Conservation (phyloP, 1,140 invertebrate species). For the Drosophila pectinifera region DNA sequence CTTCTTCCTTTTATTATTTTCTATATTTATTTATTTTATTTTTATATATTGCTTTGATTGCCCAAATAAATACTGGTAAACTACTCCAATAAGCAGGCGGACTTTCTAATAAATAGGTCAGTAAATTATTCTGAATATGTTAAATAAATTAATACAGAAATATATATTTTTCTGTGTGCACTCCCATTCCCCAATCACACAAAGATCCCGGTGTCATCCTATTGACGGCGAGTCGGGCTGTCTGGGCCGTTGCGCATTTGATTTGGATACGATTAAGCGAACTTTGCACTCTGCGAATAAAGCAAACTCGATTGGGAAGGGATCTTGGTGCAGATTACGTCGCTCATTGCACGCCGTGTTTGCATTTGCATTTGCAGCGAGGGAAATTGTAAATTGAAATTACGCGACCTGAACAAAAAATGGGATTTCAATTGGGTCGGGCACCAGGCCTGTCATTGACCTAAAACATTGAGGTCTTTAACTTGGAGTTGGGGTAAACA, state of each 20-base stretch:
- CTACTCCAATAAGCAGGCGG: no score
- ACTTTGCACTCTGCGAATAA: constrained; percentile 62
- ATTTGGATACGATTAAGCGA: constrained; percentile 73
- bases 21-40: no score
- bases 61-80: no score
- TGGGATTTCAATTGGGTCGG: neutral
- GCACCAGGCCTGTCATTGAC: constrained; percentile 1
- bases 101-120: no score
- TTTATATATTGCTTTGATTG: no score
- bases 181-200: neutral
- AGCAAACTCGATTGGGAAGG: constrained; percentile 37
- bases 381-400: constrained; percentile 60
- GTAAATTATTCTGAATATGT: no score
- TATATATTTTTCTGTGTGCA: neutral
- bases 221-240: constrained; percentile 14
- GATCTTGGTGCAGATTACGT: constrained; percentile 61
- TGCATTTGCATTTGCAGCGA: constrained; percentile 67
- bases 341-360: constrained; percentile 46
- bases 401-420: constrained; percentile 15
- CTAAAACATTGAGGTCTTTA: neutral
- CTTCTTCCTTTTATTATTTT: no score
- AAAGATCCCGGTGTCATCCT: neutral
- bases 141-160: no score
- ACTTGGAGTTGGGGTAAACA: neutral
- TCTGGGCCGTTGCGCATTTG: constrained; percentile 47